Base-by-base conservation (phyloP, 2,113 vertebrate genomes). In the Prunella fulvescens region DNA sequence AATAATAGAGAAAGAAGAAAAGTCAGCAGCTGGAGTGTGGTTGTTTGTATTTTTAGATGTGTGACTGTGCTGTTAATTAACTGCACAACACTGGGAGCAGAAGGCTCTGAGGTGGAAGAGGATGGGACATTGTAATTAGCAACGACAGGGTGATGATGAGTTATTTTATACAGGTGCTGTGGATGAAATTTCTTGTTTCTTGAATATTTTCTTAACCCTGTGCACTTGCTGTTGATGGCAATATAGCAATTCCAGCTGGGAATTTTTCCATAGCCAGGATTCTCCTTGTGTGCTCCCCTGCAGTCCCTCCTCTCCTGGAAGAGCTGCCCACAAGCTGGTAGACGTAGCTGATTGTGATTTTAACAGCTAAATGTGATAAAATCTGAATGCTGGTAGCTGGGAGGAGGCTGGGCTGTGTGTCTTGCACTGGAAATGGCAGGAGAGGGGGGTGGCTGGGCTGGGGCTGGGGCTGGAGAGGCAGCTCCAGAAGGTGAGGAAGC, bases 221-320 rank as follows among this genome's bases (percentile, higher is more conserved):
- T 19, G 19, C 29, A 6, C 45, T 19, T 48, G 3, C 19, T 1
- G 2, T 37, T 72, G n/a, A 29, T 47, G 39, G 42, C 28, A 6
- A 33, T 20, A 3, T 0, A 66, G 61, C 15, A 45, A 7, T 86
- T 91, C 45, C 72, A 73, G 67, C 62, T 56, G 54, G 50, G 76
- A 66, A 5, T 3, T 0, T 70, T 45, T 39, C 35, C 19, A 19
- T 12, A 14, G 11, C 3, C 1, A 5, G 17, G 42, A 35, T 81
- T 65, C 12, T 3, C 2, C 0, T 11, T 1, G 5, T 8, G 39
- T 13, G 37, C 57, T 61, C 24, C 81, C 26, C 50, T n/a, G 51
- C 18, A 7, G 33, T 37, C 39, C 23, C 37, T 31, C 19, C 23
- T 61, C 26, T 28, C 39, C 14, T 64, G 77, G 33, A 37, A 12